phyloP scores from a whole-genome alignment of 2,113 vertebrate genomes.

The Archocentrus centrarchus region DNA sequence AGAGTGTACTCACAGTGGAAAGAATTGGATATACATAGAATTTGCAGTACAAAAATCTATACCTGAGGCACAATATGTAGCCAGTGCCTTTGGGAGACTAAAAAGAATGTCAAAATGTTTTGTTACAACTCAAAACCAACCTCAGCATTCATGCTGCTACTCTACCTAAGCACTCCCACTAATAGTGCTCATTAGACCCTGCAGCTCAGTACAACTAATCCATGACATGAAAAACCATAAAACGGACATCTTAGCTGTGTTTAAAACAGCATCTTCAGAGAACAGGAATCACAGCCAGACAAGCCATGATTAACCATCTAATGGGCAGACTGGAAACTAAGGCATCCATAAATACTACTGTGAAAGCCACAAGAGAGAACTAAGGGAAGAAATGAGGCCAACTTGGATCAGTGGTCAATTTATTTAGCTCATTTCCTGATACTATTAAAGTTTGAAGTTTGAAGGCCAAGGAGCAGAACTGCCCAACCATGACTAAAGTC shows the following conservation, averaged over 20 bases:
- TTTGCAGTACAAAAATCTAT: neutral
- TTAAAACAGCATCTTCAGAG: slow-evolving; percentile 8
- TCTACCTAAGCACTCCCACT: neutral
- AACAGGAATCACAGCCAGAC: slow-evolving; percentile 11
- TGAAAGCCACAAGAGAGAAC: slow-evolving; percentile 21
- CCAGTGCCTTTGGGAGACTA: neutral
- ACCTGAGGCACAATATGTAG: neutral
- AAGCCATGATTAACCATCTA: slow-evolving; percentile 29
- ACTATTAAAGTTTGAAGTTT: slow-evolving; percentile 48
- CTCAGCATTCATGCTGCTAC: neutral
- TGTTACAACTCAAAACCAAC: neutral
- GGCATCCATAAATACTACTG: slow-evolving; percentile 29
- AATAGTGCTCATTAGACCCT: neutral
- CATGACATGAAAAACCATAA: neutral
- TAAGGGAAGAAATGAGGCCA: slow-evolving; percentile 56
- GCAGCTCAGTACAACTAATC: neutral
- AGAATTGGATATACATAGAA: neutral
- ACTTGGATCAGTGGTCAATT: slow-evolving; percentile 52
- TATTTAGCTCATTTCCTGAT: slow-evolving; percentile 66
- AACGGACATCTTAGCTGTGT: slow-evolving; percentile 13
- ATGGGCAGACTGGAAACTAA: slow-evolving; percentile 36
- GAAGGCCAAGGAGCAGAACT: slow-evolving; percentile 40
- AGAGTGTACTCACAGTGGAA: neutral
- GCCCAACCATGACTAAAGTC: slow-evolving; percentile 65
- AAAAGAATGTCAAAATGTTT: neutral